Evolutionary conservation across 1,140 invertebrate species (phyloP), one percentile per base, ranked within the genome.

Genomic region (Stegodyphus mimosarum): DNA sequence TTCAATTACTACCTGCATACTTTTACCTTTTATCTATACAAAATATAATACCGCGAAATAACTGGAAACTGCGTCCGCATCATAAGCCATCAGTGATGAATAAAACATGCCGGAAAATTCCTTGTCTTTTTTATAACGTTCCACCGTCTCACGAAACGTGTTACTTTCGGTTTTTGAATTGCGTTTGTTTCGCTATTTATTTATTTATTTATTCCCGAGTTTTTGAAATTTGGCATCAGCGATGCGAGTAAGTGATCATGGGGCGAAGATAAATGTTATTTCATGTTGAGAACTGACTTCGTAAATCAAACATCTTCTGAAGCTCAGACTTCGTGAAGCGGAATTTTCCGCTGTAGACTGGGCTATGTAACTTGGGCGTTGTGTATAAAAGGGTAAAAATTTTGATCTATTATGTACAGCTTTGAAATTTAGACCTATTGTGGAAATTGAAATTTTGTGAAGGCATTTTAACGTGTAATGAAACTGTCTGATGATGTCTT

Each of bases 11-110:
- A 17, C 15, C 33, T 1, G 73, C 33, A 75, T 75, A 75, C 73
- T 60, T 75, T 75, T 75, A 75, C 10, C 17, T 55, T 18, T 9
- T 11, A n/a, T 15, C 55, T 33, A 75, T 49, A 75, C 53, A 75
- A 17, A 75, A 60, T 52, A 75, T 75, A 75, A 63, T 63, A 60
- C 33, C 15, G 18, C 7, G 73, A 33, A 49, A 75, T 75, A 75
- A 75, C 73, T 75, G 1, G 33, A 33, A 33, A 33, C 73, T 75
- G 52, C 50, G 73, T 13, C 9, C 60, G 73, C 73, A 75, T 75
- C 63, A 75, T 75, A 75, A 55, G 63, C 55, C 73, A 63, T n/a
- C 73, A 75, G 33, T 49, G 73, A 75, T 75, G 73, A 75, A 75
- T 75, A 75, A 75, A 63, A 75, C 73, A 75, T 75, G 33, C 53